Base-by-base conservation (phyloP, 2,888 invertebrate species). In the Kryphioiulus occultus region DNA sequence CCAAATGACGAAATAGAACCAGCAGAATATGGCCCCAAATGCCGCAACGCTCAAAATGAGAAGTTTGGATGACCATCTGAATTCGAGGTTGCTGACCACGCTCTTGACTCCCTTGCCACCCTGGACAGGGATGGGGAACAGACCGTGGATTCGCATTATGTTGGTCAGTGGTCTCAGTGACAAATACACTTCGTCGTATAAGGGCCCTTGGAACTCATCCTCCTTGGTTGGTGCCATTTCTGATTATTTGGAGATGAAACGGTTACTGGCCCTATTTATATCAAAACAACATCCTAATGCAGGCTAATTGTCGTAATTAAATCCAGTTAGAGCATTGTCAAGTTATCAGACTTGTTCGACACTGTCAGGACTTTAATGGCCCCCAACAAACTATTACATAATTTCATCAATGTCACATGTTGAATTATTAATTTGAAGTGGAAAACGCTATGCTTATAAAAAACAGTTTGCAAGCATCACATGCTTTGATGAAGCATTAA, bases 351-450 rank as follows among this genome's bases (percentile, higher is more conserved):
- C 26, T n/a, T 30, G 78, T 78, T 78, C 30, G 78, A 78, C 30
- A 78, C 78, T 30, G 78, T 26, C 9, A 26, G 22, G 68, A 68
- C 68, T 68, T 35, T 35, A 44, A 44, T 15, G 44, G 5, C 5
- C 44, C 30, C 22, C 22, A n/a, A n/a, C 22, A 78, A 35, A 35
- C 35, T 35, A 35, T 35, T 35, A 35, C 35, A 35, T 35, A 35
- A 78, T 78, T 78, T 78, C 78, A 78, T 30, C 78, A 12, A 5
- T 26, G 22, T 68, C 22, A 26, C 26, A 22, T 12, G 19, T 7
- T 78, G 78, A 78, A 78, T 78, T 78, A 78, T 78, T 78, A 78
- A 78, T 78, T 30, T 30, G 78, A 30, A 78, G 78, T 78, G 30
- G 30, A 78, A 78, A 78, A 78, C 78, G 30, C 30, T 78, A 30